Base-by-base conservation (phyloP, 2,113 vertebrate genomes). In the Plectropomus leopardus region DNA sequence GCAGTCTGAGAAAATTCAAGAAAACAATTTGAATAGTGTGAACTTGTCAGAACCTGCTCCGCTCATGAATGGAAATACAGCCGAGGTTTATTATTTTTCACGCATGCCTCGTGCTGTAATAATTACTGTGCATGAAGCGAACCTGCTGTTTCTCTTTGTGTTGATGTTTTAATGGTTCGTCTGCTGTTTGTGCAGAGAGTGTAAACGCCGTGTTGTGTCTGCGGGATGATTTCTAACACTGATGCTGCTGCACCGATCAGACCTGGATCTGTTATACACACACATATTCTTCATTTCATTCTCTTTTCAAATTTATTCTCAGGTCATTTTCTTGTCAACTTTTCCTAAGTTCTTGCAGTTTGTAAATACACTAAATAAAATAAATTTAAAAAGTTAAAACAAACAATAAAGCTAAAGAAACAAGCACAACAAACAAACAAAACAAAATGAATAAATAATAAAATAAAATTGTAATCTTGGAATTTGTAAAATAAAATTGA, bases 91-190 rank as follows among this genome's bases (percentile, higher is more conserved):
- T 21, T 32, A 11, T 50, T 40, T 23, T 15, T 1, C 68, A 47
- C 45, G 45, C 19, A 55, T 32, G 58, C 48, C 78, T 21, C 26
- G 13, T 72, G 50, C 36, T 21, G 26, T 88, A 76, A 79, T 83
- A 34, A 71, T 80, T 51, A 65, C 19, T 82, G 80, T 81, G 36
- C 65, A 30, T 57, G 59, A 47, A 21, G 47, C 24, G 42, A 71
- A 75, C 42, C 58, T n/a, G 65, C 45, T 61, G 54, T 64, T 63
- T 21, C 64, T 84, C 24, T 57, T 45, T 55, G 42, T 64, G 77
- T 19, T 68, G 36, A 44, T 71, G 73, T 57, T 69, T 63, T 81
- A 86, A 80, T 81, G 61, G 47, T 17, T 70, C 55, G 32, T 78
- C 55, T 85, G 44, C 32, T 61, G 78, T 83, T 71, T 66, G 36